Percentiles rank a stretch among this genome's conserved stretches.
phyloP scores from a whole-genome alignment of 2,888 invertebrate genomes.

The Melieria picta region DNA sequence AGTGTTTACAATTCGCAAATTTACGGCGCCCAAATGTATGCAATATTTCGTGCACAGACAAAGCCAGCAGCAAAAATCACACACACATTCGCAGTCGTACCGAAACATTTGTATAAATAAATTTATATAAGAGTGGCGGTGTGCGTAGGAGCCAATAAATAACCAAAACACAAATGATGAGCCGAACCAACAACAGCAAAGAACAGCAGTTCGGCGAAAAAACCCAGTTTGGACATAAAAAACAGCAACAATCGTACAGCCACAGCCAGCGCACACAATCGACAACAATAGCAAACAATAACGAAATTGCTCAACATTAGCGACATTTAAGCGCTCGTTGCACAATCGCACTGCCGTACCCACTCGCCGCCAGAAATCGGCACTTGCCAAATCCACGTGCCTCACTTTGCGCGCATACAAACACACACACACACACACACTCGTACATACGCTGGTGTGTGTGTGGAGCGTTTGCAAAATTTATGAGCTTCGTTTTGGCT shows the following conservation, averaged over 20 bases:
- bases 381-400: too few relatives aligned
- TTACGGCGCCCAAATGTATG: neutral
- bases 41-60: conserved; percentile 11
- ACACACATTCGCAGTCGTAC: neutral
- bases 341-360: neutral
- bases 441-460: too few relatives aligned
- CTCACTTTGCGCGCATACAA: too few relatives aligned
- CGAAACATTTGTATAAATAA: neutral
- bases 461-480: too few relatives aligned
- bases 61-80: neutral
- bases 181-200: neutral
- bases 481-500: too few relatives aligned
- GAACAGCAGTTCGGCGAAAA: too few relatives aligned
- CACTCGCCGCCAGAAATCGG: too few relatives aligned
- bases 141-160: conserved; percentile 3
- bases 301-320: conserved; percentile 6
- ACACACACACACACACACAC: too few relatives aligned
- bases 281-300: neutral
- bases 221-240: too few relatives aligned
- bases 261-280: neutral
- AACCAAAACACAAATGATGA: conserved; percentile 7
- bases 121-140: neutral
- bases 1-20: conserved; percentile 14
- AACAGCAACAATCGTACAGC: too few relatives aligned
- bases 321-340: conserved; percentile 1